phyloP scores from a whole-genome alignment of 2,113 vertebrate species.

The Nansenia antarctica region DNA sequence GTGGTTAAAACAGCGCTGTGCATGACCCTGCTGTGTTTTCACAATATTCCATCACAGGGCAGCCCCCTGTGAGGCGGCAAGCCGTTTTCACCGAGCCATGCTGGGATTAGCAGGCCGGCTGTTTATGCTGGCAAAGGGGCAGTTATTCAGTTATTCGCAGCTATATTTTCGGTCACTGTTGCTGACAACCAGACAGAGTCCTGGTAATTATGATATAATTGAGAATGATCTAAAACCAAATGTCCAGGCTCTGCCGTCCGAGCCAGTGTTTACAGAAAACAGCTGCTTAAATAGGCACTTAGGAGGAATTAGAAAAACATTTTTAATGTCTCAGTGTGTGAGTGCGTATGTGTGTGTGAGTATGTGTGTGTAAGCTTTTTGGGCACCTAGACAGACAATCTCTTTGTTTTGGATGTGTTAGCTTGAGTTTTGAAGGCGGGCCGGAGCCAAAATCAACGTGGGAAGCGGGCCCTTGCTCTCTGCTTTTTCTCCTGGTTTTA shows the following conservation, averaged over 20 bases:
- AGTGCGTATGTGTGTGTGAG: not conserved
- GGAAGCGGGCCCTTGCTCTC: slow-evolving; percentile 57
- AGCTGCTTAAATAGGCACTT: slow-evolving; percentile 69
- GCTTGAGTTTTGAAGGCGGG: slow-evolving; percentile 55
- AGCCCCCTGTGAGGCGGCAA: slow-evolving; percentile 16
- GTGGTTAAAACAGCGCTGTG: slow-evolving; percentile 30
- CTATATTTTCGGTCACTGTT: slow-evolving; percentile 60
- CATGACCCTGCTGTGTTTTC: slow-evolving; percentile 56
- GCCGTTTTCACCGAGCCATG: slow-evolving; percentile 57
- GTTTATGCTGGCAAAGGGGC: slow-evolving; percentile 65
- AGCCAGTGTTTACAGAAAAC: slow-evolving; percentile 68
- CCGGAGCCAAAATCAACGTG: slow-evolving; percentile 71
- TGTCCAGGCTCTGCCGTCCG: slow-evolving; percentile 40
- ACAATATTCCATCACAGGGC: slow-evolving; percentile 48
- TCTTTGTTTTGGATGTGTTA: slow-evolving; percentile 77
- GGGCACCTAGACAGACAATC: slow-evolving; percentile 73
- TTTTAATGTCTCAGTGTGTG: slow-evolving; percentile 49
- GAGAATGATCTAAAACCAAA: slow-evolving; percentile 61
- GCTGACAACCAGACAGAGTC: slow-evolving; percentile 55
- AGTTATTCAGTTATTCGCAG: slow-evolving; percentile 60
- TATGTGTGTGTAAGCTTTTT: slow-evolving; percentile 44
- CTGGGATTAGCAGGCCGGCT: slow-evolving; percentile 65
- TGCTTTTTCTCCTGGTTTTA: slow-evolving; percentile 55
- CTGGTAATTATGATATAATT: slow-evolving; percentile 67
- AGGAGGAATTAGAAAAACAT: slow-evolving; percentile 62